These are phyloP conservation scores for Dinomys branickii DNA, from an alignment of 2,113 vertebrate species.

Conservation along the genomic window DNA sequence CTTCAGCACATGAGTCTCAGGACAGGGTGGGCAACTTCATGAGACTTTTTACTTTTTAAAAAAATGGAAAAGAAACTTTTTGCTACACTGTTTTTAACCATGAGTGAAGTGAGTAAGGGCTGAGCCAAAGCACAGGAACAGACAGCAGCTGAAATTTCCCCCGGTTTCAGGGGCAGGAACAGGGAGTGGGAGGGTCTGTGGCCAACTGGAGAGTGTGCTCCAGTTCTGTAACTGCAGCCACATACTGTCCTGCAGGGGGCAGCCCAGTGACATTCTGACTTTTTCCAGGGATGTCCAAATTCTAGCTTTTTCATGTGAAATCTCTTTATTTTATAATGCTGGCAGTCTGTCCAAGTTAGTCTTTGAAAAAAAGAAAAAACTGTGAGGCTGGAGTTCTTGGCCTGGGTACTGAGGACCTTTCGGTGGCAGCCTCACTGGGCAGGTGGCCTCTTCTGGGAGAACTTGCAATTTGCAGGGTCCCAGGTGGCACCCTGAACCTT, in stretches of 20 bases:
- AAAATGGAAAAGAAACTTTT: not conserved
- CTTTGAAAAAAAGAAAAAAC: not conserved
- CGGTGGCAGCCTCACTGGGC: not conserved
- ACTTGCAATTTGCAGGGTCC: not conserved
- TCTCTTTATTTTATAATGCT: slow-evolving; percentile 40
- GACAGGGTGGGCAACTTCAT: not conserved
- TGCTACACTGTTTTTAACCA: not conserved
- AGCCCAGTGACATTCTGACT: not conserved
- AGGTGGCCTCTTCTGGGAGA: not conserved
- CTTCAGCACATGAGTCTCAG: not conserved
- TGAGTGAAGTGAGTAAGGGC: not conserved
- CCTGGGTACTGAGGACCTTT: not conserved
- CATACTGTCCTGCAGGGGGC: not conserved
- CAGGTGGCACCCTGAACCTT: not conserved
- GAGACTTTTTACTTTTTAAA: not conserved
- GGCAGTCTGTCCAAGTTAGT: not conserved
- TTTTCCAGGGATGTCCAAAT: slow-evolving; percentile 21
- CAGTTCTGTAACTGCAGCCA: not conserved
- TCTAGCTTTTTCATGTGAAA: slow-evolving; percentile 42
- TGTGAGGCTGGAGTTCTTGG: not conserved
- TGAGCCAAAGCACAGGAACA: not conserved
- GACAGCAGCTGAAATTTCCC: not conserved
- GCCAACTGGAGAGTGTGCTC: not conserved
- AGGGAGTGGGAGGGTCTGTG: not conserved
- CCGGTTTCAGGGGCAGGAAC: not conserved